Percentiles rank a stretch among this genome's conserved stretches.
phyloP scores from a whole-genome alignment of 2,113 vertebrate genomes.

The Zosterops lateralis region DNA sequence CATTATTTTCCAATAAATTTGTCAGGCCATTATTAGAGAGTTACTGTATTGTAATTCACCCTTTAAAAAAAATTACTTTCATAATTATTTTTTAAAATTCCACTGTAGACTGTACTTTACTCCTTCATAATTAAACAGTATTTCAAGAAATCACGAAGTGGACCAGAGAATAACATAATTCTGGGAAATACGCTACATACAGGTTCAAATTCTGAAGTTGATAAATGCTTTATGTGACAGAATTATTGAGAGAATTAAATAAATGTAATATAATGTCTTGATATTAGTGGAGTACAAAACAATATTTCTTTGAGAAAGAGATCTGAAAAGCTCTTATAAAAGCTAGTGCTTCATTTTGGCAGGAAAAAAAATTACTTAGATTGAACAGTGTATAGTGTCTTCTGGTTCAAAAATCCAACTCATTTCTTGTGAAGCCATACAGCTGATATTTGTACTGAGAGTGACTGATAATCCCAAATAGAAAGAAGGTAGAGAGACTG shows the following conservation, averaged over 20 bases:
- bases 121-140: background rate
- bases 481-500: background rate
- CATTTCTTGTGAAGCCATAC: background rate
- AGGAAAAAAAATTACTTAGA: background rate
- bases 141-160: background rate
- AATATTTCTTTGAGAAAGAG: background rate
- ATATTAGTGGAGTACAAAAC: background rate
- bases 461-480: background rate
- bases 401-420: constrained; percentile 10
- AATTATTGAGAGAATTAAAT: background rate
- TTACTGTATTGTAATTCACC: background rate
- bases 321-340: background rate
- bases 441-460: background rate
- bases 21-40: background rate
- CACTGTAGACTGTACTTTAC: background rate
- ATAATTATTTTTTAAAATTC: background rate
- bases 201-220: background rate
- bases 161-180: background rate
- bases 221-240: background rate
- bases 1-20: background rate
- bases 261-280: background rate
- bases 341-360: background rate
- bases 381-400: background rate
- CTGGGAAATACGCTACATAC: background rate
- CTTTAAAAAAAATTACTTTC: background rate